Conservation (phyloP, 2,888 invertebrate genomes). For the Blastobasis adustella region DNA sequence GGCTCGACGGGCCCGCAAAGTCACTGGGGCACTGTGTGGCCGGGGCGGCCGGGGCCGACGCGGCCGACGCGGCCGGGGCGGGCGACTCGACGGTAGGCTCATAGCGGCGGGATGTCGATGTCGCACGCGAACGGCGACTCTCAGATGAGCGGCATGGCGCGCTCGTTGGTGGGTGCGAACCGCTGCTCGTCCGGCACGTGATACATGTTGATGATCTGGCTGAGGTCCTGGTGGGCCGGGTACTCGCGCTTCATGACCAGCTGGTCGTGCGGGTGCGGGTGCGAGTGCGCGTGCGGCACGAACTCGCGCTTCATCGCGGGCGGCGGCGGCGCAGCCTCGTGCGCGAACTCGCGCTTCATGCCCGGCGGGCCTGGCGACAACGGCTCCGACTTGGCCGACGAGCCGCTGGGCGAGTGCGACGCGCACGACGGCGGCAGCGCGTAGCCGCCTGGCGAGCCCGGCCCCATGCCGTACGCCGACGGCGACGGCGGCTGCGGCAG, state of each 20-base stretch:
- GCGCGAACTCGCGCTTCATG: slow-evolving; percentile 70
- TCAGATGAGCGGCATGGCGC: slow-evolving; percentile 78
- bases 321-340: slow-evolving; percentile 63
- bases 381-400: slow-evolving; percentile 92
- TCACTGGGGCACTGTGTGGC: slow-evolving; percentile 38
- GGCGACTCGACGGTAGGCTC: slow-evolving; percentile 57
- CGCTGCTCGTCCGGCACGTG: slow-evolving; percentile 79
- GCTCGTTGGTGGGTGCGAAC: slow-evolving; percentile 75
- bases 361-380: slow-evolving; percentile 84
- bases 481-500: slow-evolving; percentile 82
- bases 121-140: slow-evolving; percentile 79
- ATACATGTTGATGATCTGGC: slow-evolving; percentile 80
- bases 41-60: slow-evolving; percentile 5
- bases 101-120: slow-evolving; percentile 78
- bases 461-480: slow-evolving; percentile 77
- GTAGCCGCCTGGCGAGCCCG: slow-evolving; percentile 78
- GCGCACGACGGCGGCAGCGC: slow-evolving; percentile 80
- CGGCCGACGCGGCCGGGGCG: slow-evolving; percentile 65
- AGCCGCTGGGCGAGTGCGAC: slow-evolving; percentile 89
- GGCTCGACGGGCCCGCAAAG: slow-evolving; percentile 21
- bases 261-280: slow-evolving; percentile 51
- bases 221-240: slow-evolving; percentile 73
- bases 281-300: slow-evolving; percentile 47
- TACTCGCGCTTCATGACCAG: slow-evolving; percentile 82
- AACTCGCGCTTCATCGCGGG: slow-evolving; percentile 72